These are phyloP conservation scores for Cephalopholis sonnerati DNA, from an alignment of 2,113 vertebrate genomes.

Conservation along the genomic window DNA sequence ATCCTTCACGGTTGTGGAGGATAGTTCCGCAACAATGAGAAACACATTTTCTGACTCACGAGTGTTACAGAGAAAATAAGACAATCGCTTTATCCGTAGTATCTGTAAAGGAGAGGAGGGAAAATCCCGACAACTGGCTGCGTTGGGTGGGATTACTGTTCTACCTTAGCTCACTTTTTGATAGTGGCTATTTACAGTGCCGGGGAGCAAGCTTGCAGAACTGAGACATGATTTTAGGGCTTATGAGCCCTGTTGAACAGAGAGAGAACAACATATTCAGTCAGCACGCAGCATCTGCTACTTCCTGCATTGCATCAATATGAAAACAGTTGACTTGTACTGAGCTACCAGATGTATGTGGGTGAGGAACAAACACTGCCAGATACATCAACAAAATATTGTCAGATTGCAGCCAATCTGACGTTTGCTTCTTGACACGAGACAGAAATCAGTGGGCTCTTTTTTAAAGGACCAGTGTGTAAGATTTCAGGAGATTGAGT, in stretches of 20 bases:
- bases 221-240: constrained; percentile 48
- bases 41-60: constrained; percentile 62
- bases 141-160: constrained; percentile 48
- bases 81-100: constrained; percentile 43
- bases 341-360: constrained; percentile 52
- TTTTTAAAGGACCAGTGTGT: background rate
- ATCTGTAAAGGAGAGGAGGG: constrained; percentile 27
- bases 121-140: constrained; percentile 41
- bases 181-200: constrained; percentile 38
- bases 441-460: constrained; percentile 28
- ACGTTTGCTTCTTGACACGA: constrained; percentile 51
- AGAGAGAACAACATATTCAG: constrained; percentile 51
- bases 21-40: constrained; percentile 50
- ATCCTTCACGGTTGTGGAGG: constrained; percentile 64
- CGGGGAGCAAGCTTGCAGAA: constrained; percentile 43
- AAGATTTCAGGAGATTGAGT: no score
- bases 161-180: constrained; percentile 42
- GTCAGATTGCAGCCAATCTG: constrained; percentile 33
- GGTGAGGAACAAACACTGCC: constrained; percentile 30
- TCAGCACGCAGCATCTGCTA: constrained; percentile 49
- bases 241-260: constrained; percentile 49
- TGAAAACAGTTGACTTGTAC: constrained; percentile 56
- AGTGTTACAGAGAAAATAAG: constrained; percentile 42
- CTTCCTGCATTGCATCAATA: constrained; percentile 42
- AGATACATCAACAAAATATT: constrained; percentile 49